Conservation (phyloP, 1,140 invertebrate genomes). For the Bathynomus jamesi region DNA sequence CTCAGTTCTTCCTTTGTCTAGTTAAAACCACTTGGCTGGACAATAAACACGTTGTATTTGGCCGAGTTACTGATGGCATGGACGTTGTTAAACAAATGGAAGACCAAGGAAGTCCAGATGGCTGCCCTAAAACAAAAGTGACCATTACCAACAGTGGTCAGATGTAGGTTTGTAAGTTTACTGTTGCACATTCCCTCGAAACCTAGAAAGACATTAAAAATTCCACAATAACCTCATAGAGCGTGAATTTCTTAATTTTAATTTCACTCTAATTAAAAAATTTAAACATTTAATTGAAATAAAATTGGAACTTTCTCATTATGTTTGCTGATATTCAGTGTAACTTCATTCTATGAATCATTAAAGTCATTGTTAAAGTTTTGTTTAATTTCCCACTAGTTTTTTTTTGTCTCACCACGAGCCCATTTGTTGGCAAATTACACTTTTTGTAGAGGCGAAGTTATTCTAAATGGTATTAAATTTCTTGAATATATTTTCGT, state of each 20-base stretch:
- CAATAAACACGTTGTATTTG: conserved; percentile 84
- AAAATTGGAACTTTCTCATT: too few species aligned
- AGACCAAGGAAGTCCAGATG: conserved; percentile 70
- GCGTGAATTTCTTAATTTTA: neutral
- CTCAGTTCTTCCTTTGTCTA: conserved; percentile 94
- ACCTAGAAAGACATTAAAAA: neutral
- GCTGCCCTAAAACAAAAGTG: conserved; percentile 73
- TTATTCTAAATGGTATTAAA: too few species aligned
- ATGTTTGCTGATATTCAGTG: neutral
- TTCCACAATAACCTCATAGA: neutral
- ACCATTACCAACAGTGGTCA: conserved; percentile 81
- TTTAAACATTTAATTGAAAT: too few species aligned
- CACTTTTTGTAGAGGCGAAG: too few species aligned
- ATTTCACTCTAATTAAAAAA: neutral
- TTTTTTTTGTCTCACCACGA: too few species aligned
- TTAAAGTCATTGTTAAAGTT: too few species aligned
- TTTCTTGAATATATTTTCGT: too few species aligned
- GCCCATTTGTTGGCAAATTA: too few species aligned
- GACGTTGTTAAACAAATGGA: conserved; percentile 55
- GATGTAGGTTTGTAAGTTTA: conserved; percentile 44
- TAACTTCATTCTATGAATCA: neutral
- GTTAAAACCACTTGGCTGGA: conserved; percentile 58
- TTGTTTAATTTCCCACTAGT: too few species aligned
- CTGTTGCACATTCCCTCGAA: neutral
- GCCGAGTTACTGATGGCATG: conserved; percentile 64